Conservation (phyloP, 2,113 vertebrate species). For the Cryptotis parvus region DNA sequence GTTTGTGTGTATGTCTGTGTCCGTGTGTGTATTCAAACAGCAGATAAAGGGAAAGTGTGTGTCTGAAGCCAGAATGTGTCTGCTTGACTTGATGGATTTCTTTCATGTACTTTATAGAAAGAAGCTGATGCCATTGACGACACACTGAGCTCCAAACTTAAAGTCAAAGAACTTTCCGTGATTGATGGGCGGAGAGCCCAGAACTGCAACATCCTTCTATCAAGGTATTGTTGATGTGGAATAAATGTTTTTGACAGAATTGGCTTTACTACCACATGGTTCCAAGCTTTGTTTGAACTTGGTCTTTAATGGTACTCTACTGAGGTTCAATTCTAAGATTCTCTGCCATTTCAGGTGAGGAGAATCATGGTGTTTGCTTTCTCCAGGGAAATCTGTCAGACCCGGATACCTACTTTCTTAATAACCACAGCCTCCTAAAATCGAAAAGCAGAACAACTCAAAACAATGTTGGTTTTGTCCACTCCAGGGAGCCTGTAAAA, state of each 20-base stretch:
- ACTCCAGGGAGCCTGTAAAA: conserved; percentile 5
- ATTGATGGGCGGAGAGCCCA: conserved; percentile 98
- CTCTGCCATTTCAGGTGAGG: not conserved
- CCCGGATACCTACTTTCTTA: not conserved
- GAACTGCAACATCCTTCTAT: conserved; percentile 99
- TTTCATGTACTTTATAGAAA: conserved; percentile 90
- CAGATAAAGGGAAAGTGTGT: conserved; percentile 39
- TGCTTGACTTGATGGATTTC: conserved; percentile 78
- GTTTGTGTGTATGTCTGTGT: not conserved
- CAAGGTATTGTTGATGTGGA: conserved; percentile 88
- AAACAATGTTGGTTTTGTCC: not conserved
- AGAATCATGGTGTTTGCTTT: not conserved
- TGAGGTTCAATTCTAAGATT: not conserved
- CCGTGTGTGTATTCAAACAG: not conserved
- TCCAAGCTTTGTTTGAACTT: not conserved
- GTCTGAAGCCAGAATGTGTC: conserved; percentile 64
- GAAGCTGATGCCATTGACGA: conserved; percentile 95
- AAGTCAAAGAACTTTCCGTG: conserved; percentile 98
- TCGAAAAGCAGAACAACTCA: not conserved
- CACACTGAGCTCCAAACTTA: conserved; percentile 92
- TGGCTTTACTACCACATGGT: not conserved
- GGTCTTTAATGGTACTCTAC: not conserved
- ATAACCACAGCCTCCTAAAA: conserved; percentile 42
- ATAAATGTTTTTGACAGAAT: conserved; percentile 11
- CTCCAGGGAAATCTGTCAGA: not conserved